Evolutionary conservation across 1,140 invertebrate species (phyloP), one percentile per base, ranked within the genome.

Genomic region (Prorops nasuta): DNA sequence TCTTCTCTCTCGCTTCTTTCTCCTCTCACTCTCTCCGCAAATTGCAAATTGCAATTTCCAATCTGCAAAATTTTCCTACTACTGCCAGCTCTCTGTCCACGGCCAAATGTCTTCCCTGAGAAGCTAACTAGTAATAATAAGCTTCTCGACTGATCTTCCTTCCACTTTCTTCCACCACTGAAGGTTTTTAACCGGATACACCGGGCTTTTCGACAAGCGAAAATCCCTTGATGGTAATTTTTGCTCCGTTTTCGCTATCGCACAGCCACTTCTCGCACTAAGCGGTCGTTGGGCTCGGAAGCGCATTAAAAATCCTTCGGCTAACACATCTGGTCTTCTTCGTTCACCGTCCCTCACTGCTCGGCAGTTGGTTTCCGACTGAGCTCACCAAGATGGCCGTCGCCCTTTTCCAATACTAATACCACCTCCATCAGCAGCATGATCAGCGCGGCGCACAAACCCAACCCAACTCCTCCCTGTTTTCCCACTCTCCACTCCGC

Each of bases 281-380:
- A 66, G 70, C 66, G 65, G 58, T 63, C 57, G 56, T 60, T 48
- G 54, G 67, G 72, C 73, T 73, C 65, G 71, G 70, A 76, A 71
- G 72, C 67, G 63, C 73, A 74, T 73, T 64, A 73, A 77, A 63
- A 60, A 64, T 61, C 63, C 58, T 60, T 67, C 65, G 60, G 64
- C 66, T 76, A 77, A 71, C 68, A 72, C 74, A 77, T 77, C 69
- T 61, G 71, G 64, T 58, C 67, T 45, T 62, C 64, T 66, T 50
- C 71, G 54, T 68, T 69, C 58, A 76, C 73, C 71, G 64, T 77
- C 69, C 74, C 68, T 72, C 66, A 72, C 72, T 77, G 74, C 72
- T 74, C 73, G 69, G 70, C 73, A 77, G 74, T 59, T 77, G 72
- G 71, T 77, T 77, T 73, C 73, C 74, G 72, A 77, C 74, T 76